These are phyloP conservation scores for Eustalomyia histrio DNA, from an alignment of 2,888 invertebrate genomes.

Conservation along the genomic window DNA sequence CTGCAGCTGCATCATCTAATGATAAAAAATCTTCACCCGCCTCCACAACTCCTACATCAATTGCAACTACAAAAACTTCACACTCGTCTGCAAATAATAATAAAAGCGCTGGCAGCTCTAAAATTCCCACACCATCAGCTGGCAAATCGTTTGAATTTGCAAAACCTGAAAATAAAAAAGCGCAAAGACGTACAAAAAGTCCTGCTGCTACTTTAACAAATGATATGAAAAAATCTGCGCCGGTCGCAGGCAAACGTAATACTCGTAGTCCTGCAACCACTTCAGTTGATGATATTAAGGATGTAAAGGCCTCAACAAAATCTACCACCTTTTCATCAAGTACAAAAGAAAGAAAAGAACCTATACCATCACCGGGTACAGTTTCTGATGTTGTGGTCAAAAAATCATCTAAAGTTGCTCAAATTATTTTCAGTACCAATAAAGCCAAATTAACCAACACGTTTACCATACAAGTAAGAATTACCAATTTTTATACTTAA, in stretches of 20 bases:
- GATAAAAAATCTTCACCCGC: conserved; percentile 40
- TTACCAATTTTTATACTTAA: not conserved
- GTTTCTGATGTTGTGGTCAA: conserved; percentile 67
- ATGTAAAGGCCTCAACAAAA: conserved; percentile 32
- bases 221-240: conserved; percentile 71
- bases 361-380: conserved; percentile 10
- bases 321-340: not conserved
- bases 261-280: conserved; percentile 58
- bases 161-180: conserved; percentile 74
- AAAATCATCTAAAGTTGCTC: conserved; percentile 80
- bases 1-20: conserved; percentile 48
- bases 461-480: conserved; percentile 82
- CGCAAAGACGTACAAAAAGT: conserved; percentile 67
- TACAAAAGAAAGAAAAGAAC: conserved; percentile 43
- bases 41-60: conserved; percentile 16
- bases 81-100: conserved; percentile 23
- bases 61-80: conserved; percentile 21
- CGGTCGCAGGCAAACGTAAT: conserved; percentile 39
- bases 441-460: conserved; percentile 83
- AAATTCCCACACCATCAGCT: conserved; percentile 47
- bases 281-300: conserved; percentile 55
- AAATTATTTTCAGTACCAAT: conserved; percentile 82
- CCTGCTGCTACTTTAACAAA: conserved; percentile 72
- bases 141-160: conserved; percentile 76
- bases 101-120: conserved; percentile 50